phyloP scores from a whole-genome alignment of 2,888 invertebrate species.

The Mantis religiosa region DNA sequence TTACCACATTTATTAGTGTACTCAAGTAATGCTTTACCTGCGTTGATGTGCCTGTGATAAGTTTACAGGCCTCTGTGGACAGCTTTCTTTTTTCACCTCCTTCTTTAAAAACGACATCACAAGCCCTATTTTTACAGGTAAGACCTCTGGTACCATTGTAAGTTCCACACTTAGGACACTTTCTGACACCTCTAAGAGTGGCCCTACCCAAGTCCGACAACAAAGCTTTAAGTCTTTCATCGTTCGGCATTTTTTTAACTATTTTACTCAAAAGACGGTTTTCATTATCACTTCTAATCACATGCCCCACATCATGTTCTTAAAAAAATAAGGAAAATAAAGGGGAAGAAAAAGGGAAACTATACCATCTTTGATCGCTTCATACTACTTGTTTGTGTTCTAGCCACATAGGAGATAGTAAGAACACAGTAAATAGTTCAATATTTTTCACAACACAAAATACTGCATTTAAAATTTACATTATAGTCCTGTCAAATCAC shows the following conservation, averaged over 20 bases:
- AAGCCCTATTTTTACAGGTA: slow-evolving; percentile 66
- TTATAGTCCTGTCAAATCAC: not conserved
- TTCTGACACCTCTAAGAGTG: slow-evolving; percentile 65
- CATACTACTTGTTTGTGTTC: not conserved
- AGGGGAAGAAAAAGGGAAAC: not conserved
- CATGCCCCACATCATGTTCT: not conserved
- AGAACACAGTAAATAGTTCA: not conserved
- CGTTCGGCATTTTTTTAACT: not conserved
- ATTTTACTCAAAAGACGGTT: not conserved
- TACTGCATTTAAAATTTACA: not conserved
- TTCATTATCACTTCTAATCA: not conserved
- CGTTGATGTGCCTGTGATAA: slow-evolving; percentile 58
- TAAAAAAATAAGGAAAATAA: too few relatives aligned
- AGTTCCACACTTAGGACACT: slow-evolving; percentile 70
- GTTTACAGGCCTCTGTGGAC: slow-evolving; percentile 60
- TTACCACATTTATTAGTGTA: too few relatives aligned
- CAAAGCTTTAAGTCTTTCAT: slow-evolving; percentile 40
- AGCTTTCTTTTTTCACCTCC: slow-evolving; percentile 52
- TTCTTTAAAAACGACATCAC: slow-evolving; percentile 63
- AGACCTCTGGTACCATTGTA: slow-evolving; percentile 72
- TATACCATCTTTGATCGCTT: not conserved
- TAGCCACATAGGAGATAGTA: not conserved
- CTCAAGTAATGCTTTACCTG: slow-evolving; percentile 42
- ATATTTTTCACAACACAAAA: not conserved
- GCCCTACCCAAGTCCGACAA: slow-evolving; percentile 58